A percentile compares a stretch with the other conserved stretches of the same genome.
phyloP scores from a whole-genome alignment of 2,888 invertebrate species.

The Villa cingulata region DNA sequence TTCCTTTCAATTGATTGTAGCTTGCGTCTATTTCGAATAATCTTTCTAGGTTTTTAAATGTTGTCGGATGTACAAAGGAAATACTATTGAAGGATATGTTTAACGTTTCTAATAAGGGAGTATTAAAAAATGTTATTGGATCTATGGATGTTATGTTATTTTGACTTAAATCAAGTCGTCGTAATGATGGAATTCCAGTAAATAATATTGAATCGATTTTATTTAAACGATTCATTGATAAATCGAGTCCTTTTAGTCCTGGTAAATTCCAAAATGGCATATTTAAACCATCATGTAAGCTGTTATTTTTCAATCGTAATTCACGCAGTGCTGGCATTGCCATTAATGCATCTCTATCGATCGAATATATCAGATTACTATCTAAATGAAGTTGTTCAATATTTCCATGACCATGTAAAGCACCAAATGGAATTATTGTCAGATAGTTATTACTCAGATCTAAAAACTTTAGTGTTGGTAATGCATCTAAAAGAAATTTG shows the following conservation, averaged over 20 bases:
- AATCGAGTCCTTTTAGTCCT: constrained; percentile 67
- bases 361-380: constrained; percentile 57
- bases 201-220: constrained; percentile 58
- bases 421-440: constrained; percentile 62
- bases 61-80: constrained; percentile 55
- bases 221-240: constrained; percentile 61
- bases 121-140: constrained; percentile 57
- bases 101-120: constrained; percentile 59
- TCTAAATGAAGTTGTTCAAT: constrained; percentile 69
- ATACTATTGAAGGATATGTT: constrained; percentile 68
- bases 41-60: constrained; percentile 58
- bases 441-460: constrained; percentile 68
- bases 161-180: constrained; percentile 61
- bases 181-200: constrained; percentile 57
- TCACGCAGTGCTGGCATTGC: constrained; percentile 74
- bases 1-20: constrained; percentile 54
- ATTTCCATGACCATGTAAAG: constrained; percentile 63
- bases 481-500: constrained; percentile 57
- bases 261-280: constrained; percentile 76
- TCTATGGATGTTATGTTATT: constrained; percentile 59
- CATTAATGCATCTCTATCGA: constrained; percentile 67
- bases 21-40: constrained; percentile 69
- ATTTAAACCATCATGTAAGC: constrained; percentile 55
- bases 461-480: constrained; percentile 62
- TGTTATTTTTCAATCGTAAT: constrained; percentile 69